phyloP scores from a whole-genome alignment of 1,140 invertebrate species.

The Drosophila azteca region DNA sequence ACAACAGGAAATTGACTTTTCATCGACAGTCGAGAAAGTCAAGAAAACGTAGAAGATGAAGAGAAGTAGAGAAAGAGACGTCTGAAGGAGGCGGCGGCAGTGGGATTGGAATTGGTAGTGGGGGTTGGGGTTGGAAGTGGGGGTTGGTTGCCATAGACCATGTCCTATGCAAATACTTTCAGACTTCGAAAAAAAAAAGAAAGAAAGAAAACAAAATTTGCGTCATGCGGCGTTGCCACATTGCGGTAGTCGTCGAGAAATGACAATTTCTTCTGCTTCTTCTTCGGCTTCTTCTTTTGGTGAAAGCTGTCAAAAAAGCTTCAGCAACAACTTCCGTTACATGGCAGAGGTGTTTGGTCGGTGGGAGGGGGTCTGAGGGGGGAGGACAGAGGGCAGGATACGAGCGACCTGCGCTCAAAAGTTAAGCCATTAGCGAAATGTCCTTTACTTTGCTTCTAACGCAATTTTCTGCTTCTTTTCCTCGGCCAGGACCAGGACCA shows the following conservation, averaged over 20 bases:
- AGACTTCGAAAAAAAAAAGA: slow-evolving; percentile 40
- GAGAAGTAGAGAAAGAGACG: background rate
- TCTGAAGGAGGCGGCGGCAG: background rate
- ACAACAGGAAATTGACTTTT: slow-evolving; percentile 79
- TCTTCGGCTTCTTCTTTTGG: slow-evolving; percentile 28
- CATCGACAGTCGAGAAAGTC: slow-evolving; percentile 59
- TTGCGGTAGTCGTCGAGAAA: slow-evolving; percentile 50
- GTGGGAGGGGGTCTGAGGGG: background rate
- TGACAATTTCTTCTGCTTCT: slow-evolving; percentile 36
- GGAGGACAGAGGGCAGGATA: slow-evolving; percentile 3
- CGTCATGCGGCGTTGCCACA: slow-evolving; percentile 72
- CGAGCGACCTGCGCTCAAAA: slow-evolving; percentile 58
- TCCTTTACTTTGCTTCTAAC: slow-evolving; percentile 81
- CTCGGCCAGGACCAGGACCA: background rate
- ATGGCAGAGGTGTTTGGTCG: slow-evolving; percentile 20
- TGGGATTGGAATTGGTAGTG: background rate
- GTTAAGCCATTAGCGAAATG: slow-evolving; percentile 81
- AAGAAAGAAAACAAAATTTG: slow-evolving; percentile 15
- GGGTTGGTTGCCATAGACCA: background rate
- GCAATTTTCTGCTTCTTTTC: slow-evolving; percentile 71
- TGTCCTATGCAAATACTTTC: slow-evolving; percentile 77
- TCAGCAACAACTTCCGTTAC: slow-evolving; percentile 77
- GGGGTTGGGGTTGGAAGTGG: background rate
- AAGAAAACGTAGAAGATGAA: slow-evolving; percentile 10
- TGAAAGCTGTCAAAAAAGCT: slow-evolving; percentile 74